Evolutionary conservation across 2,888 invertebrate species (phyloP).

Genomic region (Thymelicus lineola): DNA sequence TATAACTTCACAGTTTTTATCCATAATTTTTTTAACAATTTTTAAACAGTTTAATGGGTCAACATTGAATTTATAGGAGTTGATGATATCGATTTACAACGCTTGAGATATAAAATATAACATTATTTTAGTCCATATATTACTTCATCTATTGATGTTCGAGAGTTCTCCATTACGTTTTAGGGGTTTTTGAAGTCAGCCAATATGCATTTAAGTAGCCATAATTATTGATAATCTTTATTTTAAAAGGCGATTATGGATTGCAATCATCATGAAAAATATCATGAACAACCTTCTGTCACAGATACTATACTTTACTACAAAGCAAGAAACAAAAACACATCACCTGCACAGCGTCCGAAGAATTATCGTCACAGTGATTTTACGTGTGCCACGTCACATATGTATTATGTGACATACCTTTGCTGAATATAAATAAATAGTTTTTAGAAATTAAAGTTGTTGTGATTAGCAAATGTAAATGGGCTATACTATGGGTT

Average conservation of each 20-base stretch:
- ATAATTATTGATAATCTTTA: too few species aligned
- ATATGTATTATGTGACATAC: constrained; percentile 50
- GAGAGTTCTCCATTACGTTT: too few species aligned
- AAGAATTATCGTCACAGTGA: constrained; percentile 59
- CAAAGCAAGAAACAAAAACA: constrained; percentile 48
- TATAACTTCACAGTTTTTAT: constrained; percentile 17
- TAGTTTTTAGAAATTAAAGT: constrained; percentile 12
- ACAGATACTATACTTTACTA: neutral
- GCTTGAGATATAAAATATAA: too few species aligned
- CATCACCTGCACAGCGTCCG: constrained; percentile 43
- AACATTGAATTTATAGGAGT: neutral
- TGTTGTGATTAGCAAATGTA: neutral
- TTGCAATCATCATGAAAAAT: too few species aligned
- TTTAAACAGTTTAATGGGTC: neutral
- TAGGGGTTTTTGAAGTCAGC: too few species aligned
- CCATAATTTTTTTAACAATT: neutral
- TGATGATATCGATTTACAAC: too few species aligned
- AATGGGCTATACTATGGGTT: too few species aligned
- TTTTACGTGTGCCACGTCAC: constrained; percentile 55
- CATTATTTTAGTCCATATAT: too few species aligned
- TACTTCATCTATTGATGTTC: too few species aligned
- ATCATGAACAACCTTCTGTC: neutral
- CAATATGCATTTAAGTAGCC: too few species aligned
- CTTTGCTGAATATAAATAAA: constrained; percentile 46
- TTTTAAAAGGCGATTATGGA: too few species aligned